Evolutionary conservation across 2,888 invertebrate genomes (phyloP).

Genomic region (Oxyscelio sp.): DNA sequence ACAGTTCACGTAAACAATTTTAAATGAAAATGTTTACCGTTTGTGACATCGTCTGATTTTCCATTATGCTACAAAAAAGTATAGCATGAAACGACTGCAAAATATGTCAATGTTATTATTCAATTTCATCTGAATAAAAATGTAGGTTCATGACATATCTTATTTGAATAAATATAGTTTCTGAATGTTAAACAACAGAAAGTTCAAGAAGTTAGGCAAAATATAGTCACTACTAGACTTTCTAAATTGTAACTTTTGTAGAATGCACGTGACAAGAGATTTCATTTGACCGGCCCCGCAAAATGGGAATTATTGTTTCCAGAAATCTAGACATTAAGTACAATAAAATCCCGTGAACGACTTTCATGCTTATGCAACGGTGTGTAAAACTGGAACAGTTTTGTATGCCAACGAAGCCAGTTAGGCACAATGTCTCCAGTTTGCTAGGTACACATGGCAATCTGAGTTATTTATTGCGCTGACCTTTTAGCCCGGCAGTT

Average conservation of each 20-base stretch:
- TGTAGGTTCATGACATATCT: too few relatives aligned
- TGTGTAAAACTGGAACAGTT: conserved; percentile 75
- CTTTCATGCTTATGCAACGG: conserved; percentile 73
- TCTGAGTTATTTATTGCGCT: conserved; percentile 87
- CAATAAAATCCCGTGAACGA: conserved; percentile 57
- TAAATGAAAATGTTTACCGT: too few relatives aligned
- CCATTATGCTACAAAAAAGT: too few relatives aligned
- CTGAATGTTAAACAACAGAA: too few relatives aligned
- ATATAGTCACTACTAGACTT: conserved; percentile 48
- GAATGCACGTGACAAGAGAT: conserved; percentile 59
- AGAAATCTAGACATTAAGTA: conserved; percentile 66
- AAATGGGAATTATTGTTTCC: conserved; percentile 57
- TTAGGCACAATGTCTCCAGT: conserved; percentile 75
- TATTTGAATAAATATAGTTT: too few relatives aligned
- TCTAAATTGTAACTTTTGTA: conserved; percentile 52
- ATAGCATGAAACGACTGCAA: too few relatives aligned
- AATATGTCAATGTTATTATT: too few relatives aligned
- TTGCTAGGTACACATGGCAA: conserved; percentile 82
- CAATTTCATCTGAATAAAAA: too few relatives aligned
- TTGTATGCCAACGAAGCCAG: conserved; percentile 69
- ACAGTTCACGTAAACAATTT: too few relatives aligned
- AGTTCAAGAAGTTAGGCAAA: conserved; percentile 23
- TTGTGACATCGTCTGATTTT: too few relatives aligned
- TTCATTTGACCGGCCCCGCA: conserved; percentile 45
- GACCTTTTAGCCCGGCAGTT: conserved; percentile 86